phyloP scores from a whole-genome alignment of 2,888 invertebrate genomes.

The Eubasilissa splendida region DNA sequence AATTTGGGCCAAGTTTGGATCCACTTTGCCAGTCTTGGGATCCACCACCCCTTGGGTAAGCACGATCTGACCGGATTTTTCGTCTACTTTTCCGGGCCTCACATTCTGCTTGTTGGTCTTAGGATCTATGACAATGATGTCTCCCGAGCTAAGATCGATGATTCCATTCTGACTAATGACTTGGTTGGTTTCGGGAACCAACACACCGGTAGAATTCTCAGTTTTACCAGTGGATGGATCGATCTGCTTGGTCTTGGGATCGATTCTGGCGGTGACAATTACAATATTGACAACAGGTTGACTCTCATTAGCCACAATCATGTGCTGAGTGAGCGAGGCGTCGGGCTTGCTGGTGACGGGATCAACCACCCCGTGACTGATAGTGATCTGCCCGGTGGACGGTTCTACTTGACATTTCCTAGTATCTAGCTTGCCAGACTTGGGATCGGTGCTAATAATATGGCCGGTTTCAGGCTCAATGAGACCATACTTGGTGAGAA shows the following conservation, averaged over 20 bases:
- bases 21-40: constrained; percentile 66
- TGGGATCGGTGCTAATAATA: constrained; percentile 68
- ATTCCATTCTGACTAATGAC: constrained; percentile 70
- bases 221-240: constrained; percentile 70
- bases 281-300: constrained; percentile 65
- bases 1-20: constrained; percentile 64
- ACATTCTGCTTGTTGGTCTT: constrained; percentile 64
- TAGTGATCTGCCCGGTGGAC: constrained; percentile 72
- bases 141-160: constrained; percentile 65
- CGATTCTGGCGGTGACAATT: constrained; percentile 63
- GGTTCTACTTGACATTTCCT: constrained; percentile 75
- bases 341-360: constrained; percentile 75
- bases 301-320: constrained; percentile 68
- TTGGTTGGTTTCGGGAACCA: constrained; percentile 65
- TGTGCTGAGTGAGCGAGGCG: constrained; percentile 72
- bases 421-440: constrained; percentile 71
- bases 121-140: constrained; percentile 63
- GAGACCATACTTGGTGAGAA: constrained; percentile 76
- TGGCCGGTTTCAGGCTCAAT: constrained; percentile 77
- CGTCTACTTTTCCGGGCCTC: constrained; percentile 64
- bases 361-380: constrained; percentile 74
- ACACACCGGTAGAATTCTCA: constrained; percentile 63
- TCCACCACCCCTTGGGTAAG: constrained; percentile 65
- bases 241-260: constrained; percentile 67
- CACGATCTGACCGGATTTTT: constrained; percentile 62